These are phyloP conservation scores for Eretmocerus hayati DNA, from an alignment of 2,888 invertebrate genomes.

Conservation along the genomic window DNA sequence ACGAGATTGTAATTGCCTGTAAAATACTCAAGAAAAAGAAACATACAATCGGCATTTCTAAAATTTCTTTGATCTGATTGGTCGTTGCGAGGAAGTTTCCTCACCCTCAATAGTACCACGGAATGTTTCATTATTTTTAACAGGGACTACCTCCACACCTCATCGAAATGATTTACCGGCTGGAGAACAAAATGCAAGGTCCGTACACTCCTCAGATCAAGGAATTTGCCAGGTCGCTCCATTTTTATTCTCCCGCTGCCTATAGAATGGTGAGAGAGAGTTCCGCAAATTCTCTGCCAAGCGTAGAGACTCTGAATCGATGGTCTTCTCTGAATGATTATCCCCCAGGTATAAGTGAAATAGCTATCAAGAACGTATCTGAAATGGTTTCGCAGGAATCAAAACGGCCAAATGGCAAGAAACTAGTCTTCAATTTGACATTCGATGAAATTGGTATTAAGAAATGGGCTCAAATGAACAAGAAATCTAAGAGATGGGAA, in stretches of 20 bases:
- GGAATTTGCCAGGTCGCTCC: too few relatives aligned
- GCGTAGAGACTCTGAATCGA: conserved; percentile 10
- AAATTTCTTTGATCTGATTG: too few relatives aligned
- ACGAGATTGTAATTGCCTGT: too few relatives aligned
- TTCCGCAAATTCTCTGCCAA: conserved; percentile 16
- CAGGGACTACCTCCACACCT: too few relatives aligned
- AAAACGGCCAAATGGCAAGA: conserved; percentile 4
- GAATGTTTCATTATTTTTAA: too few relatives aligned
- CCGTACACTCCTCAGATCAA: too few relatives aligned
- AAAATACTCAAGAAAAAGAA: too few relatives aligned
- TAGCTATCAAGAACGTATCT: conserved; percentile 12
- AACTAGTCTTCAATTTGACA: conserved; percentile 21
- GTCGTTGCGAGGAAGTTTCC: too few relatives aligned
- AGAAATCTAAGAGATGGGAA: conserved; percentile 1
- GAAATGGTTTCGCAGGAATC: conserved; percentile 7
- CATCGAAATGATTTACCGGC: too few relatives aligned
- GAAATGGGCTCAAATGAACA: conserved; percentile 3
- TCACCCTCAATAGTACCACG: too few relatives aligned
- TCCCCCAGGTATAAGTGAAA: conserved; percentile 14
- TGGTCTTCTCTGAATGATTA: conserved; percentile 10
- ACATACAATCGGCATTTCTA: too few relatives aligned
- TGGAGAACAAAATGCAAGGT: too few relatives aligned
- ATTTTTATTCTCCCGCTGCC: conserved; percentile 17
- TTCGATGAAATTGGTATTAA: conserved; percentile 23
- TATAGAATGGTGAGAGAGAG: conserved; percentile 11